Evolutionary conservation across 2,888 invertebrate genomes (phyloP), one percentile per base, ranked within the genome.

Genomic region (Torymus aiolomorphi): DNA sequence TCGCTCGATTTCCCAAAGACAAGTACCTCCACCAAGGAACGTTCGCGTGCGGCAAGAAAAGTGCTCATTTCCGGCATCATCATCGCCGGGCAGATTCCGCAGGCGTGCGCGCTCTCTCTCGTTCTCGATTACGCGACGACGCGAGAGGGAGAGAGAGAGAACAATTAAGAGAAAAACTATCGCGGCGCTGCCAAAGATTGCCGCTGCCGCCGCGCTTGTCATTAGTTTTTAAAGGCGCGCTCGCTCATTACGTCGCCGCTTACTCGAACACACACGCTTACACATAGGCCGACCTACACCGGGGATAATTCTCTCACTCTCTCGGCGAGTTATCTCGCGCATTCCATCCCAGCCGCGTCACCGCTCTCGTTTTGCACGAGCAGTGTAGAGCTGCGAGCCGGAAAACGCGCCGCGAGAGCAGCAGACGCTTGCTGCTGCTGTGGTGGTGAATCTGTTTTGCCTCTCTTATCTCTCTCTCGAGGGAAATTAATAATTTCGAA

Each of bases 301-400:
- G 66, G 8, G 78, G 70, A 80, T 80, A 61, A 81, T 76, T 71
- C 72, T 67, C 57, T 78, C 72, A 66, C 31, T 42, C 42, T 42
- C 72, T 67, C 42, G n/a, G 14, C 62, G 75, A 69, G 77, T 72
- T 80, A 78, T 80, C 86, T 85, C 86, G 83, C 86, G 83, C 88
- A 89, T 89, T 88, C 89, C 88, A 86, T 81, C 81, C 83, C 67
- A 82, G 76, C 83, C 82, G 84, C 87, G 88, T 89, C 89, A 88
- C 84, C 85, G 82, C 78, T 83, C 78, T 82, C 83, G 82, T 82
- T 85, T 83, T 63, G 42, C 42, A 42, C 62, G 63, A 14, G 8
- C 51, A 65, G 51, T 16, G 12, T 42, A 42, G 42, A 42, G 42
- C 42, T 10, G 0, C 11, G 5, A 11, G 20, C 66, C 67, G 56